phyloP scores from a whole-genome alignment of 2,797 vertebrate species.

The Sebastes nivosus region DNA sequence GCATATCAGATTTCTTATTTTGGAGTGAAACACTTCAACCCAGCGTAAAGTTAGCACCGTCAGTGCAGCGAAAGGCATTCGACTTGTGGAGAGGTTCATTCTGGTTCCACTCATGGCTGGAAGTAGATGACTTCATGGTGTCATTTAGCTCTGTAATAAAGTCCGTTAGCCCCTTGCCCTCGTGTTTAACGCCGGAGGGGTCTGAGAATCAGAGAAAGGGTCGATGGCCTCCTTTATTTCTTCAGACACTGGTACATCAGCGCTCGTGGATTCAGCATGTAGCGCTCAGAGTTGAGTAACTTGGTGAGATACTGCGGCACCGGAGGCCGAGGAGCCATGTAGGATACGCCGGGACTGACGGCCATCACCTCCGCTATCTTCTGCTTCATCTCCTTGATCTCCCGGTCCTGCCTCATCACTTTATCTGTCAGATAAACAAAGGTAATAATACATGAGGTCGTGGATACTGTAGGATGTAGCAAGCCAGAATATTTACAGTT shows the following conservation, averaged over 20 bases:
- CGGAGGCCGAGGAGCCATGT: constrained; percentile 76
- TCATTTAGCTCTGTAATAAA: constrained; percentile 48
- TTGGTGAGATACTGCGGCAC: constrained; percentile 87
- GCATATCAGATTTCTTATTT: constrained; percentile 42
- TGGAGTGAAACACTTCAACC: constrained; percentile 21
- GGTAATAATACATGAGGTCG: background rate
- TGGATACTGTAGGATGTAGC: background rate
- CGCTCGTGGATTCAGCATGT: constrained; percentile 83
- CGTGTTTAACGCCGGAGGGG: background rate
- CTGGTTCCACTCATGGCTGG: constrained; percentile 44
- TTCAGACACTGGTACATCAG: constrained; percentile 89
- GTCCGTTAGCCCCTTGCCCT: background rate
- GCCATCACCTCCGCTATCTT: constrained; percentile 88
- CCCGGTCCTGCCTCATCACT: constrained; percentile 83
- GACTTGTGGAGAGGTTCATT: constrained; percentile 39
- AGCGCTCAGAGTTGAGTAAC: constrained; percentile 85
- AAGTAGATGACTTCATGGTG: constrained; percentile 38
- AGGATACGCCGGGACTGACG: constrained; percentile 83
- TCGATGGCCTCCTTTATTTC: constrained; percentile 66
- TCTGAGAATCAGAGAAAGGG: constrained; percentile 14
- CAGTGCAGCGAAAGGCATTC: constrained; percentile 61
- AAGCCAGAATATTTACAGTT: background rate
- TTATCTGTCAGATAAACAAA: constrained; percentile 72
- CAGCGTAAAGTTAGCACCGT: constrained; percentile 62
- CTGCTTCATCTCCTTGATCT: constrained; percentile 87